Conservation (phyloP, 2,888 invertebrate species). For the Monochamus alternatus region DNA sequence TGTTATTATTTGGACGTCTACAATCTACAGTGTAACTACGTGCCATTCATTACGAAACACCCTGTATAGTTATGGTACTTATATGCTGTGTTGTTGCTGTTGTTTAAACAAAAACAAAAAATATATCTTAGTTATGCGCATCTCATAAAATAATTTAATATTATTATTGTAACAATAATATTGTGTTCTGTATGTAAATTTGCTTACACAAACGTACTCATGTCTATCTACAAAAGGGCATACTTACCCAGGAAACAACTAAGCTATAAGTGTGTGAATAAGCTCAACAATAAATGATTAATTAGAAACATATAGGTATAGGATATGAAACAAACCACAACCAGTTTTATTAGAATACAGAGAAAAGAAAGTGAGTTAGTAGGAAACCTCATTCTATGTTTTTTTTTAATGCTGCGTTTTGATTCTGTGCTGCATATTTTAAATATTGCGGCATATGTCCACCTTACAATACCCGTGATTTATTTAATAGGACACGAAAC, state of each 20-base stretch:
- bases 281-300: background rate
- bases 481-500: too few relatives aligned
- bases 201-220: slow-evolving; percentile 14
- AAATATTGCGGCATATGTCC: too few relatives aligned
- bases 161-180: background rate
- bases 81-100: too few relatives aligned
- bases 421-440: too few relatives aligned
- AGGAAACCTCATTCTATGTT: background rate
- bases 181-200: slow-evolving; percentile 20
- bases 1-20: too few relatives aligned
- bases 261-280: slow-evolving; percentile 16
- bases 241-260: background rate
- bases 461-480: too few relatives aligned
- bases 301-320: background rate
- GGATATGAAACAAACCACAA: slow-evolving; percentile 19
- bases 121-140: too few relatives aligned
- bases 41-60: too few relatives aligned
- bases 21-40: too few relatives aligned
- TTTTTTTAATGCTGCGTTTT: too few relatives aligned
- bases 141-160: background rate
- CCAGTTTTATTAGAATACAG: slow-evolving; percentile 8
- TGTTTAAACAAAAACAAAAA: too few relatives aligned
- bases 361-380: slow-evolving; percentile 19
- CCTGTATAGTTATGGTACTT: too few relatives aligned
- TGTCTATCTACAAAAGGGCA: slow-evolving; percentile 3